Conservation (phyloP, 2,797 vertebrate genomes). For the Gymnothorax javanicus region DNA sequence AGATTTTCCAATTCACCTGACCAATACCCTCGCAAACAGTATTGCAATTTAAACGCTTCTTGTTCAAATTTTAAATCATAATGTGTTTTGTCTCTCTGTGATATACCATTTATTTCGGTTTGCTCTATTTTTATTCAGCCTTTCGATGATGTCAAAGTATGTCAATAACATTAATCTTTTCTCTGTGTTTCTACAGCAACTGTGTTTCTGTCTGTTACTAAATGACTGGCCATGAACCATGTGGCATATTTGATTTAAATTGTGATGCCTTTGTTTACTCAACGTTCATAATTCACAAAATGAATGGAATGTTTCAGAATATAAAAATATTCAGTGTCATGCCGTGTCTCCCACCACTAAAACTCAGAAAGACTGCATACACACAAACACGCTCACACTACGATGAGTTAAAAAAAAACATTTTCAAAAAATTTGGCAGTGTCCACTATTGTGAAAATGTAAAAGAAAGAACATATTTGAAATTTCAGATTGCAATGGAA, state of each 20-base stretch:
- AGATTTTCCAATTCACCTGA: no score
- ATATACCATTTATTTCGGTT: neutral
- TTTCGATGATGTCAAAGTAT: neutral
- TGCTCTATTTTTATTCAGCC: conserved; percentile 14
- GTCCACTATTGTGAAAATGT: neutral
- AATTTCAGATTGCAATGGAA: no score
- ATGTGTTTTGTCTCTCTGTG: neutral
- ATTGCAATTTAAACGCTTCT: no score
- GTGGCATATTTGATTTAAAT: conserved; percentile 8
- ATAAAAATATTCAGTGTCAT: neutral
- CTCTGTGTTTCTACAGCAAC: conserved; percentile 29
- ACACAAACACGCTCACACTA: neutral
- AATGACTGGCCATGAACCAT: conserved; percentile 1
- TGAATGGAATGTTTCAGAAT: neutral
- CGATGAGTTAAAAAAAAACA: no score
- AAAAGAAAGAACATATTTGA: no score
- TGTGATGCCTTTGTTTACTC: neutral
- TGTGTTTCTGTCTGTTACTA: neutral
- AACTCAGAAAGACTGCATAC: neutral
- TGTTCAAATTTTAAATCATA: no score
- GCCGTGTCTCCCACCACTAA: neutral
- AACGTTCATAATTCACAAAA: neutral
- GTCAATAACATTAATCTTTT: conserved; percentile 5
- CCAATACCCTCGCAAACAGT: no score
- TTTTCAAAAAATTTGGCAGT: no score